Percentiles rank a stretch among this genome's conserved stretches.
Conservation (phyloP, 2,888 invertebrate genomes). For the Melipona beecheii region DNA sequence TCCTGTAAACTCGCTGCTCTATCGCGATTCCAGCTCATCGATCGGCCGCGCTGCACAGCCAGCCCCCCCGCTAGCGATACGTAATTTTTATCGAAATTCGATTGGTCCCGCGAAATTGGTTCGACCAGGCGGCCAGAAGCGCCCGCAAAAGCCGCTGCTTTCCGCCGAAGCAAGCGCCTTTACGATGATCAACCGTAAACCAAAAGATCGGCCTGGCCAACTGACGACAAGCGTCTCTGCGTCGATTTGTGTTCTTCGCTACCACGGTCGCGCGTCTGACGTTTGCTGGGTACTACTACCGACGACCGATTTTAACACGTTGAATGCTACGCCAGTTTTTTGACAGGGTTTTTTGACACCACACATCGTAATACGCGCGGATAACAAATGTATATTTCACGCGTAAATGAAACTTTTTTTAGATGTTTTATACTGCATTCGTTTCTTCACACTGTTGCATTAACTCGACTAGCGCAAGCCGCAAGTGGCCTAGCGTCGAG, state of each 20-base stretch:
- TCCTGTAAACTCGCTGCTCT: conserved; percentile 6
- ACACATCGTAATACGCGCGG: no score
- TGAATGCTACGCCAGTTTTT: no score
- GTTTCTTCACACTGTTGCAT: no score
- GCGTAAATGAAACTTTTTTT: no score
- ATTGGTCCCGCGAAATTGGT: background rate
- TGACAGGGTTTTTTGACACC: no score
- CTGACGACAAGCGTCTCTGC: background rate
- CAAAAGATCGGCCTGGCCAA: background rate
- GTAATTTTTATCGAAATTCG: conserved; percentile 47
- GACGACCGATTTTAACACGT: no score
- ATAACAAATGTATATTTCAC: no score
- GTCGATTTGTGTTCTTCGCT: no score
- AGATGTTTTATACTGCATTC: no score
- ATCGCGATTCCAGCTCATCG: conserved; percentile 35
- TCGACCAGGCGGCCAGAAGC: conserved; percentile 1
- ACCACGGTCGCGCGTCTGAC: background rate
- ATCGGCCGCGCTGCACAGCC: background rate
- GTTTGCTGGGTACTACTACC: no score
- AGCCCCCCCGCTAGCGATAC: conserved; percentile 26
- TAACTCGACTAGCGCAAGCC: no score
- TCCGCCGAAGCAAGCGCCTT: background rate
- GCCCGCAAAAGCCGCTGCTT: conserved; percentile 22
- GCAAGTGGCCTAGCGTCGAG: no score
- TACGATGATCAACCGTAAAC: conserved; percentile 19